Base-by-base conservation (phyloP, 2,113 vertebrate species). In the Pelobates fuscus region DNA sequence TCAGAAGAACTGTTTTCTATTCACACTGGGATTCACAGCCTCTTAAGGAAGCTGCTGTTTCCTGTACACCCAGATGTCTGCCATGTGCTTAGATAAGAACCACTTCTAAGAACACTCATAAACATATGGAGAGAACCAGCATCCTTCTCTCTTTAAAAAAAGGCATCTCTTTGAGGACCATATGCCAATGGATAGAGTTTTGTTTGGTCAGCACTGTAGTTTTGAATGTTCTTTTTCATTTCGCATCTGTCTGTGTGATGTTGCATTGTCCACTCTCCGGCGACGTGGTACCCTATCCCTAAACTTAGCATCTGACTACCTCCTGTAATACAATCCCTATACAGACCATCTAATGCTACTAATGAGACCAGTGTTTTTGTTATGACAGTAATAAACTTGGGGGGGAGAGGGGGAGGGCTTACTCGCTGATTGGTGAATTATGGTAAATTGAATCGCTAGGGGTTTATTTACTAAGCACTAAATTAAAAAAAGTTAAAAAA, bases 31-130 rank as follows among this genome's bases (percentile, higher is more conserved):
- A 30, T 43, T 17, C 15, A 30, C 43, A 52, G 17, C 15, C 15
- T 32, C 64, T 49, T 52, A 32, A 5, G 52, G 26, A 12, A 46
- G 8, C 26, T 49, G 55, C 25, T 61, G 55, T 41, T 77, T 77
- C 57, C 73, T 77, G 43, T 20, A 23, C 55, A 54, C 46, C 73
- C 73, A 77, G 73, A 77, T 77, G 73, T 77, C 65, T 29, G 18
- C 73, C 73, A 68, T 77, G 65, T 68, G 64, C 26, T 37, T 55
- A 52, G 65, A 77, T 77, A 77, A 68, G 15, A 61, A 64, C 15
- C 65, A 52, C 55, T 61, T 52, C 57, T 68, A 29, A 52, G 57
- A 54, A 68, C 55, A 68, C 57, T 77, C 41, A 14, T 37, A 58
- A 67, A 49, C 73, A 68, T 77, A 77, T 77, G 73, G 65, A 68